Evolutionary conservation across 2,113 vertebrate genomes (phyloP).

Genomic region (Aptenodytes forsteri): DNA sequence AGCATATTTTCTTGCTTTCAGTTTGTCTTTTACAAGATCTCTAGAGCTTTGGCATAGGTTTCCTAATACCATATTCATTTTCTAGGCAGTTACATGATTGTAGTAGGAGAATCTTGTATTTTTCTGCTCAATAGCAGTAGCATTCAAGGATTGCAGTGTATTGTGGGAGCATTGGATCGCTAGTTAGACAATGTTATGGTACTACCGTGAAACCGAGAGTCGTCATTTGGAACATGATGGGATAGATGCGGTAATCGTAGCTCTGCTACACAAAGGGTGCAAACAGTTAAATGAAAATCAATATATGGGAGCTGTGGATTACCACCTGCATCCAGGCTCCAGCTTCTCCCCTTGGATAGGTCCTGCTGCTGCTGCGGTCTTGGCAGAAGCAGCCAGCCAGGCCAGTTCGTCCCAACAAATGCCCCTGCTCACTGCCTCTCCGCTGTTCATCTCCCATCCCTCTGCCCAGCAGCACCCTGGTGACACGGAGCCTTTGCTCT

Average conservation of each 20-base stretch:
- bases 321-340: background rate
- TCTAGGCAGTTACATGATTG: background rate
- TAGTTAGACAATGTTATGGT: background rate
- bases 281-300: background rate
- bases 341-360: background rate
- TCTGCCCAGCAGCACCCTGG: background rate
- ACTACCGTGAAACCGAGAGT: background rate
- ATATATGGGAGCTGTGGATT: background rate
- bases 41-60: background rate
- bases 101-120: background rate
- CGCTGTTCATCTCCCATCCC: background rate
- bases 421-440: no score
- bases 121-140: background rate
- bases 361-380: background rate
- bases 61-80: background rate
- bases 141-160: background rate
- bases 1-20: background rate
- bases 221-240: background rate
- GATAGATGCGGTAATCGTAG: background rate
- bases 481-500: background rate
- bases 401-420: background rate
- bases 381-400: background rate
- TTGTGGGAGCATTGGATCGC: background rate
- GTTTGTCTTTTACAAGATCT: background rate
- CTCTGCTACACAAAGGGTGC: rapidly evolving